A percentile compares a stretch with the other conserved stretches of the same genome.
Evolutionary conservation across 2,888 invertebrate species (phyloP).

Genomic region (Lochmaea capreae): DNA sequence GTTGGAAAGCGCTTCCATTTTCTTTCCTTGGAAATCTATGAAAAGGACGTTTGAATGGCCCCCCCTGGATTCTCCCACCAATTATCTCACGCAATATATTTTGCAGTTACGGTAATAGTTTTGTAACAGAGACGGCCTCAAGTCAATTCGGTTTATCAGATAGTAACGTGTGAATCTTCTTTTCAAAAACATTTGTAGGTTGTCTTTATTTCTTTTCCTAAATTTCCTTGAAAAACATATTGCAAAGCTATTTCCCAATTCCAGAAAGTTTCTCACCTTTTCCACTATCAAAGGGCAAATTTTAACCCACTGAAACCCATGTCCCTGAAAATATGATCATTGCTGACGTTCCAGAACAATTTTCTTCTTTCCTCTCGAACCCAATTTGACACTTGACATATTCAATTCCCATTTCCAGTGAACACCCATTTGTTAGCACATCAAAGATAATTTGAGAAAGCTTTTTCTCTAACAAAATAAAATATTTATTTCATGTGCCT

Average conservation of each 20-base stretch:
- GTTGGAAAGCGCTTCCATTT: not conserved
- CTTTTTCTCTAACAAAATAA: not conserved
- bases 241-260: too few relatives aligned
- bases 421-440: not conserved
- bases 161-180: too few relatives aligned
- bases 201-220: too few relatives aligned
- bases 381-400: not conserved
- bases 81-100: conserved; percentile 5
- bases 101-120: not conserved
- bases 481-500: not conserved
- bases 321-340: not conserved
- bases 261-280: too few relatives aligned
- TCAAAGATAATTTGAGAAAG: not conserved
- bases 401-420: not conserved
- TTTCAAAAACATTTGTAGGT: too few relatives aligned
- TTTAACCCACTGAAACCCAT: not conserved
- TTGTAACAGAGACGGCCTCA: not conserved
- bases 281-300: too few relatives aligned
- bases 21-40: not conserved
- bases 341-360: not conserved
- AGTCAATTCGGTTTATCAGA: not conserved
- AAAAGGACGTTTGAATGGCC: not conserved
- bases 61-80: conserved; percentile 15
- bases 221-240: too few relatives aligned
- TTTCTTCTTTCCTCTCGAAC: not conserved